A percentile compares a stretch with the other conserved stretches of the same genome.
Evolutionary conservation across 2,888 invertebrate genomes (phyloP).

Genomic region (Synergus itoensis): DNA sequence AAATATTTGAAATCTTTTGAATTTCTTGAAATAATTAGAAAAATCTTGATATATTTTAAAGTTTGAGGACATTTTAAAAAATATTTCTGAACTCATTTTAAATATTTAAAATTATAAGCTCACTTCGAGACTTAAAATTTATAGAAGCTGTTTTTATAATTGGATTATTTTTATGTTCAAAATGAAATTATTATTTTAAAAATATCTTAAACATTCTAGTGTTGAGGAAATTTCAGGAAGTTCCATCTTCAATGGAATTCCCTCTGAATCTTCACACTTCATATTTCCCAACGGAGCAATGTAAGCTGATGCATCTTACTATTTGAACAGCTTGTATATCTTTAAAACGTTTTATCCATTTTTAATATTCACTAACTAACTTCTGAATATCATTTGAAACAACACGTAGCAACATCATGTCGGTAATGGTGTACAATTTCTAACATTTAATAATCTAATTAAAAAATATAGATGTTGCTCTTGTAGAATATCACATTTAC

Average conservation of each 20-base stretch:
- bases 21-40: too few species aligned
- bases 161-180: too few species aligned
- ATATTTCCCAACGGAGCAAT: constrained; percentile 35
- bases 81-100: too few species aligned
- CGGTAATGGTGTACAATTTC: constrained; percentile 34
- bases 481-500: constrained; percentile 22
- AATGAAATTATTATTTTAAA: too few species aligned
- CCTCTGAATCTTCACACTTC: neutral
- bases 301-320: constrained; percentile 5
- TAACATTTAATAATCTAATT: constrained; percentile 15
- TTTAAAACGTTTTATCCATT: constrained; percentile 4
- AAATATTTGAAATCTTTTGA: too few species aligned
- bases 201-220: too few species aligned
- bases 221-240: too few species aligned
- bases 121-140: neutral
- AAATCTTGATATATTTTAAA: too few species aligned
- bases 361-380: constrained; percentile 4
- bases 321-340: constrained; percentile 26
- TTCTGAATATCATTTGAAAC: constrained; percentile 4
- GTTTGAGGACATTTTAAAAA: too few species aligned
- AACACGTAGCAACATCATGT: constrained; percentile 26
- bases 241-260: neutral
- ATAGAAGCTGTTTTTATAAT: too few species aligned
- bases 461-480: constrained; percentile 25
- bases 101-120: too few species aligned